phyloP scores from a whole-genome alignment of 2,888 invertebrate species.

The Dorcus hopei region DNA sequence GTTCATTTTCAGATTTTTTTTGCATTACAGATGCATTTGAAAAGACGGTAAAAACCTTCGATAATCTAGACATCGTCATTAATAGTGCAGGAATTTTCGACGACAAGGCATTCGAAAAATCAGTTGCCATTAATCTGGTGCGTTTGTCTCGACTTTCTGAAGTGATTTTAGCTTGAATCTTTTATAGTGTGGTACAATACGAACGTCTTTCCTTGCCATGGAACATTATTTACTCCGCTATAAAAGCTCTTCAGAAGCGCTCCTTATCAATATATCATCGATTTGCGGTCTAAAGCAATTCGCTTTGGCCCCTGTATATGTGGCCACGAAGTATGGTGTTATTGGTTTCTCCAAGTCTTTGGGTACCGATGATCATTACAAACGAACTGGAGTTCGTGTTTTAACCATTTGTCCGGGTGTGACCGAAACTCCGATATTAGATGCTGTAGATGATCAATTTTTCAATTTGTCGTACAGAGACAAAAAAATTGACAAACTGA shows the following conservation, averaged over 20 bases:
- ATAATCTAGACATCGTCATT: slow-evolving; percentile 10
- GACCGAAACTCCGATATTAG: background rate
- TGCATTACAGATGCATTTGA: slow-evolving; percentile 11
- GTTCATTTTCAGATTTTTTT: background rate
- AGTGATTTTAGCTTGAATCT: too few species aligned
- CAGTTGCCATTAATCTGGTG: slow-evolving; percentile 13
- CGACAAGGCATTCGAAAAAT: slow-evolving; percentile 7
- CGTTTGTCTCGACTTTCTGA: background rate
- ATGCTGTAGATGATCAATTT: too few species aligned
- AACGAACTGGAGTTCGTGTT: slow-evolving; percentile 5
- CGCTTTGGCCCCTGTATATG: slow-evolving; percentile 4
- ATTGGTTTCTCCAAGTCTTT: slow-evolving; percentile 4
- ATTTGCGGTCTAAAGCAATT: slow-evolving; percentile 2
- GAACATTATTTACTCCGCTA: slow-evolving; percentile 10
- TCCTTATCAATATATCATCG: slow-evolving; percentile 13
- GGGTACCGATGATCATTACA: slow-evolving; percentile 2
- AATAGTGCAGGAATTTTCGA: slow-evolving; percentile 13
- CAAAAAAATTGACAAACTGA: too few species aligned
- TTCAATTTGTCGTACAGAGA: too few species aligned
- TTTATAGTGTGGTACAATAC: slow-evolving; percentile 12
- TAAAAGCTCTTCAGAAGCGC: slow-evolving; percentile 6
- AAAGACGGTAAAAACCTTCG: slow-evolving; percentile 8
- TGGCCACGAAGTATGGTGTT: slow-evolving; percentile 6
- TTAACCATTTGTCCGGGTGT: slow-evolving; percentile 9
- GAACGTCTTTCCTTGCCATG: slow-evolving; percentile 4